Percentiles rank a stretch among this genome's conserved stretches.
Evolutionary conservation across 1,140 invertebrate species (phyloP).

Genomic region (Bombus polaris): DNA sequence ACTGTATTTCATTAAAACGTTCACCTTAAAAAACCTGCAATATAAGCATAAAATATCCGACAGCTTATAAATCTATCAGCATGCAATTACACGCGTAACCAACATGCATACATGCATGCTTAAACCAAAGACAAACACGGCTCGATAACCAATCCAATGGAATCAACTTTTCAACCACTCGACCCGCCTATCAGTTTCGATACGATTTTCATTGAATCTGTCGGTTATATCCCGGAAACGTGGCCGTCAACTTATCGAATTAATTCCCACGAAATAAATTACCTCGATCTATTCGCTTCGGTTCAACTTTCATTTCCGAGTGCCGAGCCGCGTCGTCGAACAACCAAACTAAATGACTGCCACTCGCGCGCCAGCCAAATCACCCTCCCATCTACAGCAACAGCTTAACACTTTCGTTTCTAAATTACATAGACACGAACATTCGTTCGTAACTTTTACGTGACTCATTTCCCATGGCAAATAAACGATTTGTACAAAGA

Average conservation of each 20-base stretch:
- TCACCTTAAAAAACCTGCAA: not conserved
- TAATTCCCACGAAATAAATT: slow-evolving; percentile 34
- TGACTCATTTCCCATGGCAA: no score
- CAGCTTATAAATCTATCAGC: not conserved
- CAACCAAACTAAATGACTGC: not conserved
- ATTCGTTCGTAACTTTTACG: no score
- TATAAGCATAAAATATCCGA: not conserved
- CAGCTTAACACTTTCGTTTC: not conserved
- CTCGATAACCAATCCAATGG: not conserved
- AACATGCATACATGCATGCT: not conserved
- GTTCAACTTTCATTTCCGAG: slow-evolving; percentile 9
- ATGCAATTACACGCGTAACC: not conserved
- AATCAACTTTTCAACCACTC: not conserved
- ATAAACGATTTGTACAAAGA: no score
- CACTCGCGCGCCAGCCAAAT: not conserved
- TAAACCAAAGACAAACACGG: not conserved
- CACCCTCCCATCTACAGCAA: not conserved
- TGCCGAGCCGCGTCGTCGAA: not conserved
- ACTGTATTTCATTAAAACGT: not conserved
- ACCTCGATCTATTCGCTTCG: not conserved
- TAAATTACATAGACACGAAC: not conserved
- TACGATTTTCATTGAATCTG: not conserved
- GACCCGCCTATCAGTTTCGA: not conserved
- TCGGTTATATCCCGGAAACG: not conserved
- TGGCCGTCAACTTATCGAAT: slow-evolving; percentile 8